Evolutionary conservation across 2,888 invertebrate species (phyloP), one percentile per base, ranked within the genome.

Genomic region (Anoncus sp.): DNA sequence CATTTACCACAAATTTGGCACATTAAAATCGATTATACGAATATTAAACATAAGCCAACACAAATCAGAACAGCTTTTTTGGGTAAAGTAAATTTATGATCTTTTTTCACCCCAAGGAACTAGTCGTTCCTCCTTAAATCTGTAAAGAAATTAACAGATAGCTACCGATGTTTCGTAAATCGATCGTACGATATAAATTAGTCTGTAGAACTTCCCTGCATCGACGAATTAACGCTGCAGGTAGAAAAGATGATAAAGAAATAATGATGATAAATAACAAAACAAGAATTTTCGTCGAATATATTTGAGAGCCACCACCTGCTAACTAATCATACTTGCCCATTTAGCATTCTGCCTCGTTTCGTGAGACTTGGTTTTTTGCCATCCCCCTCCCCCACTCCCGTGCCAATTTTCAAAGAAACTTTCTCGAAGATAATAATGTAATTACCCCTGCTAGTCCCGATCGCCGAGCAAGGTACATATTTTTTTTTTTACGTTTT

Each of bases 381-480:
- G n/a, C n/a, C n/a, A n/a, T n/a, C n/a, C n/a, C n/a, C n/a, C n/a
- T n/a, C n/a, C n/a, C 18, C n/a, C 12, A 43, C 35, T 27, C 18
- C 51, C 38, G 38, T 16, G 43, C 40, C 62, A 35, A 71, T 71
- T 62, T 63, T 35, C 45, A 31, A 70, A 63, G 38, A 63, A 72
- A 63, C 31, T 63, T 45, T 53, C 38, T 63, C 53, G 43, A 60
- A 59, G 74, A 70, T 78, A 78, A 78, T 70, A 63, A 74, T 74
- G 74, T 74, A 74, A 78, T 78, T 78, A 65, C 12, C 24, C 22
- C 45, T 20, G 45, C 12, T 38, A 20, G 43, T 62, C 40, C 20
- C 24, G 38, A 57, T 62, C 49, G 22, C 22, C 7, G 43, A 31
- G 43, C 22, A 12, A 12, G 18, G 12, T 31, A 43, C 12, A 53